Conservation (phyloP, 1,140 invertebrate genomes). For the Drosophila mojavensis region DNA sequence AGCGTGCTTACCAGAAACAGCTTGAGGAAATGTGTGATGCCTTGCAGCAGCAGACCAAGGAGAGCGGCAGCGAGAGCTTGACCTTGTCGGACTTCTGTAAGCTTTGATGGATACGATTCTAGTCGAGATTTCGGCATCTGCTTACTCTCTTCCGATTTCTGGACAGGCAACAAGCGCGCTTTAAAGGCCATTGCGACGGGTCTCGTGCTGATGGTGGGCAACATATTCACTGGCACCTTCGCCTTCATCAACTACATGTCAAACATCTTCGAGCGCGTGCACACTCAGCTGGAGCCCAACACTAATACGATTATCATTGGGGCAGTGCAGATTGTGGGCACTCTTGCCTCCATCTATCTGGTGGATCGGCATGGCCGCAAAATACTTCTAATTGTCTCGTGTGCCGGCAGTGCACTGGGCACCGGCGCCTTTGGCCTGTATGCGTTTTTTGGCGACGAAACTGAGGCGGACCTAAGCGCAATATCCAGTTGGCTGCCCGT, state of each 20-base stretch:
- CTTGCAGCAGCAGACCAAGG: constrained; percentile 49
- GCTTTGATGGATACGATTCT: neutral
- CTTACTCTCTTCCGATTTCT: neutral
- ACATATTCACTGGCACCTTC: constrained; percentile 73
- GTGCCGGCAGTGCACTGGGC: constrained; percentile 54
- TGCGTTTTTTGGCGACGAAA: constrained; percentile 67
- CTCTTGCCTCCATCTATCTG: constrained; percentile 65
- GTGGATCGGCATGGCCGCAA: constrained; percentile 75
- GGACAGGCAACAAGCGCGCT: constrained; percentile 58
- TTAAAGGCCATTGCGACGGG: constrained; percentile 61
- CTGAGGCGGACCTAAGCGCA: constrained; percentile 45
- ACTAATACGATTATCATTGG: constrained; percentile 86
- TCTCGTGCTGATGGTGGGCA: constrained; percentile 67
- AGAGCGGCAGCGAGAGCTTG: constrained; percentile 23
- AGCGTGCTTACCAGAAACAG: constrained; percentile 49
- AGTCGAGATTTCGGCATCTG: neutral
- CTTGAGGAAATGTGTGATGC: constrained; percentile 64
- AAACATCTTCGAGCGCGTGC: constrained; percentile 88
- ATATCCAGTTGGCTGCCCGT: constrained; percentile 71
- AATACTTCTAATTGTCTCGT: constrained; percentile 63
- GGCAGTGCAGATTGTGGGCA: constrained; percentile 85
- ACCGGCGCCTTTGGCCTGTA: constrained; percentile 63
- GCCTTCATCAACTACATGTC: constrained; percentile 79
- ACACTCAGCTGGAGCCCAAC: constrained; percentile 85
- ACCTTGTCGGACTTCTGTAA: constrained; percentile 67